Evolutionary conservation across 92 coral and sea anemone genomes (phyloP), one percentile per base, ranked within the genome.

Genomic region (Palythoa heliodiscus): DNA sequence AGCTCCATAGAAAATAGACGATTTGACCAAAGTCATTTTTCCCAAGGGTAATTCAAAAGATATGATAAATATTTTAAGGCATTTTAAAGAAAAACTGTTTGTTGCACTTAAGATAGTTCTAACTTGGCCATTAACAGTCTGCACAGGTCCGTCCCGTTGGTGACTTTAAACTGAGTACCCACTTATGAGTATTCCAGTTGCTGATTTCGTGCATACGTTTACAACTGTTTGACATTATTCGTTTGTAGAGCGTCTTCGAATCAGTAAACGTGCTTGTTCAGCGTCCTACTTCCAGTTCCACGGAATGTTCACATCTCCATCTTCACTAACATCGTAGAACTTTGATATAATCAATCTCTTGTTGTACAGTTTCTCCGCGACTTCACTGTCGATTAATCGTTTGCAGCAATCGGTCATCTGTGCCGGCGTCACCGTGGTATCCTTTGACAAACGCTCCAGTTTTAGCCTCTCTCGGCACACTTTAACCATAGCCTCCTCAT

Each of bases 371-470:
- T 90, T 86, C 52, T 87, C 76, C 40, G 80, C 47, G 13, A 19
- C 6, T 2, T 84, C 88, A 24, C 77, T 93, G 70, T 88, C 47
- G 38, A 87, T 48, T 35, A 95, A 81, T 24, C 93, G 82, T 73
- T 91, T 87, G 82, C 97, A 93, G 82, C 98, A 95, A 82, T 85
- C 92, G 25, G 85, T 82, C 98, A 93, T 91, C 58, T 95, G 94
- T 19, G 86, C 72, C 12, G 89, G 91, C 1, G 93, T 86, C 11
- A 95, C 92, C 13, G 91, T 89, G 39, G 80, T 84, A 75, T 91
- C 96, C 80, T 90, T 91, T 23, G 88, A 74, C 29, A 95, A 86
- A 12, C 87, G 92, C 11, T 79, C 86, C 63, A 95, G 86, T 57
- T 87, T 61, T 8, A 93, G 81, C 25, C 87, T 76, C 66, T 87